phyloP scores from a whole-genome alignment of 2,888 invertebrate species.

The Tinea pellionella region DNA sequence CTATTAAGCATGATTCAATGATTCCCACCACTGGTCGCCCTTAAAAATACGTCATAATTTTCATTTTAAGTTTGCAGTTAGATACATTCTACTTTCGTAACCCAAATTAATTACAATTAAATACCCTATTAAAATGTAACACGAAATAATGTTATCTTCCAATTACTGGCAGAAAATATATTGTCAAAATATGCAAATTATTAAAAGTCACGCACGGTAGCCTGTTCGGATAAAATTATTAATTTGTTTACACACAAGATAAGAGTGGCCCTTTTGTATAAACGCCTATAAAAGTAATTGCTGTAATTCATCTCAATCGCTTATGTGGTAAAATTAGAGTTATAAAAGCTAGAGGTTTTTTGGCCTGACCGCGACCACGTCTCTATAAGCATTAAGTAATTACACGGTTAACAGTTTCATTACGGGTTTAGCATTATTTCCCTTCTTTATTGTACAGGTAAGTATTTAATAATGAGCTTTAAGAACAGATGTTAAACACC shows the following conservation, averaged over 20 bases:
- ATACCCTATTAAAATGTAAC: neutral
- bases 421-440: conserved; percentile 18
- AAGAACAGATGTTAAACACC: conserved; percentile 4
- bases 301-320: conserved; percentile 50
- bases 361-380: neutral
- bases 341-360: conserved; percentile 15
- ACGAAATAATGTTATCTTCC: neutral
- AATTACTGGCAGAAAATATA: conserved; percentile 16
- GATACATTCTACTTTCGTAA: neutral
- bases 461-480: conserved; percentile 7
- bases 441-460: neutral
- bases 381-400: conserved; percentile 23
- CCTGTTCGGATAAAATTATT: conserved; percentile 30
- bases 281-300: conserved; percentile 50
- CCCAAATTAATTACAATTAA: neutral
- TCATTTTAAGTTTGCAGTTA: no score
- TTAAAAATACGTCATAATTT: no score
- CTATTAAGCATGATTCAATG: no score
- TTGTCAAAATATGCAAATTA: conserved; percentile 22
- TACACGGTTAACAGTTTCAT: conserved; percentile 28
- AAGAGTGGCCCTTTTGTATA: conserved; percentile 34
- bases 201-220: conserved; percentile 26
- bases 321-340: conserved; percentile 36
- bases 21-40: no score
- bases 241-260: conserved; percentile 47